Evolutionary conservation across 92 coral and sea anemone species (phyloP), one percentile per base, ranked within the genome.

Genomic region (Hydrozoanthus gracilis): DNA sequence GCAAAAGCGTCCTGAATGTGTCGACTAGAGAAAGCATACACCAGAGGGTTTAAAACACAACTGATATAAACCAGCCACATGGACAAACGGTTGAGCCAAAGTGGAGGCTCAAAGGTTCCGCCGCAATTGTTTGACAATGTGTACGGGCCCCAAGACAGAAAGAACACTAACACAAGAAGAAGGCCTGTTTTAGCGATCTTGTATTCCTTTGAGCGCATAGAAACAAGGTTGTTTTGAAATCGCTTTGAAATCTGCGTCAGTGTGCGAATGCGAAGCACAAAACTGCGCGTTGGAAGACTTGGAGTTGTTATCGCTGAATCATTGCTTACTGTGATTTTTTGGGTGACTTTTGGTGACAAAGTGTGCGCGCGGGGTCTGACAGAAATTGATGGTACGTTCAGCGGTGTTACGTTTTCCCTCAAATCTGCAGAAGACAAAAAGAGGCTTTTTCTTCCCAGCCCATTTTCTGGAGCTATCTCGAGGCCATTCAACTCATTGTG

Each of bases 131-230:
- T 91, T 51, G 88, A 96, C 72, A 93, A 68, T 88, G 95, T 85
- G 86, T 94, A 93, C 2, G 99, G 99, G 15, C 95, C 95, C 99
- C 98, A 94, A 14, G 98, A 92, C 10, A 94, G 71, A 66, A 94
- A 92, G 77, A 96, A 96, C 76, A 95, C 93, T 15, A 96, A 61
- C 64, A 96, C 91, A 51, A 96, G 88, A 56, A 93, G 51, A 48
- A 95, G 90, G 45, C 99, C 98, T 12, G 93, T 95, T 73, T 95
- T 91, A 12, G 99, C 99, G 50, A 96, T 93, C 88, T 92, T 95
- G 88, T 92, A 96, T 82, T 96, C 99, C 61, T 92, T 94, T 17
- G 98, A 95, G 73, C 73, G 73, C 10, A 96, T 73, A 20, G 91
- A 78, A 17, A 84, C 46, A 8, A 90, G 69, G 5, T 90, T 87